Conservation (phyloP, 2,888 invertebrate genomes). For the Drepana falcataria region DNA sequence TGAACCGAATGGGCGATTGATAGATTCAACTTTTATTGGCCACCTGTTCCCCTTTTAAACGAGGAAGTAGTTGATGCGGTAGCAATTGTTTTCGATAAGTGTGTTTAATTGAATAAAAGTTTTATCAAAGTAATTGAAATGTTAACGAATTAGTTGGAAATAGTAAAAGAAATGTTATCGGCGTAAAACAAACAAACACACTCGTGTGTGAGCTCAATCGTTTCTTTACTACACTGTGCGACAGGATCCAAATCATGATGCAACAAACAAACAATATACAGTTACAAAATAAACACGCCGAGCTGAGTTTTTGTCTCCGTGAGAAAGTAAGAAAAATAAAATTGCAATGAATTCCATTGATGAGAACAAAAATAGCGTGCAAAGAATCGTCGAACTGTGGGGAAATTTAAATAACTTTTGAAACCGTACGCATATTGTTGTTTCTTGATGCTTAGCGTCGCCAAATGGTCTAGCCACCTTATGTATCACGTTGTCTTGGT, state of each 20-base stretch:
- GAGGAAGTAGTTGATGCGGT: neutral
- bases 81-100: neutral
- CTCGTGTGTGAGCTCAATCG: conserved; percentile 35
- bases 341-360: conserved; percentile 9
- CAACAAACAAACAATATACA: conserved; percentile 4
- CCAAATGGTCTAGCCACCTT: too few species aligned
- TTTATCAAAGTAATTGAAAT: too few species aligned
- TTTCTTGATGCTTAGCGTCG: neutral
- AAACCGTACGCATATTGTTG: neutral
- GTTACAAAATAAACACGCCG: neutral
- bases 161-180: too few species aligned
- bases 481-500: too few species aligned
- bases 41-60: neutral
- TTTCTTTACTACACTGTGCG: conserved; percentile 10
- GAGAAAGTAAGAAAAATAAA: conserved; percentile 14
- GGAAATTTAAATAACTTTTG: neutral
- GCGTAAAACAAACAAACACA: too few species aligned
- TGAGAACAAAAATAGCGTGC: neutral
- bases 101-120: too few species aligned
- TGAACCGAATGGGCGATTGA: neutral
- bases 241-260: conserved; percentile 15
- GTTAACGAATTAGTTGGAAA: too few species aligned
- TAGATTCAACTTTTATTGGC: neutral
- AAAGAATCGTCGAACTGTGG: neutral
- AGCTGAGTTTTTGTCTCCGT: neutral